Conservation (phyloP, 2,113 vertebrate genomes). For the Ophiodon elongatus region DNA sequence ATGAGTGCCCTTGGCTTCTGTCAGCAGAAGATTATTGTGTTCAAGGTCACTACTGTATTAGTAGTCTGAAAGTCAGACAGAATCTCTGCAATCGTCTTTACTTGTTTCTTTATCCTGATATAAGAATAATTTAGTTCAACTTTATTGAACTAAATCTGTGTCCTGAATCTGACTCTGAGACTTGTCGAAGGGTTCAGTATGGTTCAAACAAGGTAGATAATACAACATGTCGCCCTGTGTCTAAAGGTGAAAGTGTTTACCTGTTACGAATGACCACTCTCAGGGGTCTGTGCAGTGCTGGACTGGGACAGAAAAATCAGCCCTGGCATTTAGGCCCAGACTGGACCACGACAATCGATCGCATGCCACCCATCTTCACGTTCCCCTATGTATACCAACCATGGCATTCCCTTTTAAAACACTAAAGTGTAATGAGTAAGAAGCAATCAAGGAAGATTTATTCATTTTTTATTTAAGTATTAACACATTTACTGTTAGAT, state of each 20-base stretch:
- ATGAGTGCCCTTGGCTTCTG: background rate
- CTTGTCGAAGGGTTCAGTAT: background rate
- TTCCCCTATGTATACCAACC: background rate
- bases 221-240: background rate
- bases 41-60: background rate
- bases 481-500: too few relatives aligned
- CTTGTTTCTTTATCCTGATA: background rate
- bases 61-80: background rate
- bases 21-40: background rate
- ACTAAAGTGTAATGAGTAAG: background rate
- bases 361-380: too few relatives aligned
- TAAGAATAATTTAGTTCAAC: background rate
- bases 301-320: background rate
- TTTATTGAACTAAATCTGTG: too few relatives aligned
- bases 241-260: background rate
- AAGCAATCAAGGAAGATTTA: background rate
- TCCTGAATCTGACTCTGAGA: background rate
- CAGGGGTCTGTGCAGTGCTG: background rate
- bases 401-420: background rate
- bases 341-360: too few relatives aligned
- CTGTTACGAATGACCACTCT: background rate
- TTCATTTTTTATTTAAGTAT: too few relatives aligned
- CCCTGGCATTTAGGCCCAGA: too few relatives aligned
- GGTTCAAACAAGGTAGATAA: background rate
- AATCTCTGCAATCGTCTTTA: background rate